Conservation (phyloP, 1,140 invertebrate species). For the Eupristina koningsbergeri region DNA sequence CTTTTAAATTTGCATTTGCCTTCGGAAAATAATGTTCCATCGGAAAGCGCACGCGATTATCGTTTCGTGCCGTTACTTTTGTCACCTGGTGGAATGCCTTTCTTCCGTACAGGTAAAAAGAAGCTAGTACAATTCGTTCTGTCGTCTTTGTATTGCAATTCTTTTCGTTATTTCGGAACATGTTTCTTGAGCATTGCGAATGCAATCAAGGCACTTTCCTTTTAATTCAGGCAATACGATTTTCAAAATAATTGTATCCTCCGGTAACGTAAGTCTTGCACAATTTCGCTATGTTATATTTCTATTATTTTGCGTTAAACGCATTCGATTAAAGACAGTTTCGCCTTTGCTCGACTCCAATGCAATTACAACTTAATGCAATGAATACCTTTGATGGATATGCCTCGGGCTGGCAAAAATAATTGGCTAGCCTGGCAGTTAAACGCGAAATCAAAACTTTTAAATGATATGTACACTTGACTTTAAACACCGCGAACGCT, state of each 20-base stretch:
- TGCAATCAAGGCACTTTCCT: neutral
- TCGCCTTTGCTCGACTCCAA: neutral
- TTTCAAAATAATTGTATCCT: neutral
- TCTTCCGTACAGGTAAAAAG: neutral
- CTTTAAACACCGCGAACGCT: neutral
- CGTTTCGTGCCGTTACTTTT: no score
- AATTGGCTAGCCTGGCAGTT: neutral
- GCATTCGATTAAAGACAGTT: neutral
- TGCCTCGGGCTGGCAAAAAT: neutral
- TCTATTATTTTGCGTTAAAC: neutral
- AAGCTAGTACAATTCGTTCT: neutral
- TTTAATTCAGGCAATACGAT: neutral
- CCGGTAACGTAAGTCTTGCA: neutral
- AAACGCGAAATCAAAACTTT: neutral
- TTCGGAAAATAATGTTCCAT: no score
- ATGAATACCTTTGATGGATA: neutral
- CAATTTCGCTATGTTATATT: neutral
- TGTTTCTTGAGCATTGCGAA: neutral
- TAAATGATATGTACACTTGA: neutral
- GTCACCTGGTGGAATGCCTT: no score
- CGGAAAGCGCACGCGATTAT: no score
- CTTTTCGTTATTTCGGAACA: neutral
- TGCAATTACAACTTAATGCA: neutral
- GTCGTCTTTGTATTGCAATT: neutral
- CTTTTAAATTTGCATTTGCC: no score